Conservation (phyloP, 1,140 invertebrate genomes). For the Pseudoatta argentina region DNA sequence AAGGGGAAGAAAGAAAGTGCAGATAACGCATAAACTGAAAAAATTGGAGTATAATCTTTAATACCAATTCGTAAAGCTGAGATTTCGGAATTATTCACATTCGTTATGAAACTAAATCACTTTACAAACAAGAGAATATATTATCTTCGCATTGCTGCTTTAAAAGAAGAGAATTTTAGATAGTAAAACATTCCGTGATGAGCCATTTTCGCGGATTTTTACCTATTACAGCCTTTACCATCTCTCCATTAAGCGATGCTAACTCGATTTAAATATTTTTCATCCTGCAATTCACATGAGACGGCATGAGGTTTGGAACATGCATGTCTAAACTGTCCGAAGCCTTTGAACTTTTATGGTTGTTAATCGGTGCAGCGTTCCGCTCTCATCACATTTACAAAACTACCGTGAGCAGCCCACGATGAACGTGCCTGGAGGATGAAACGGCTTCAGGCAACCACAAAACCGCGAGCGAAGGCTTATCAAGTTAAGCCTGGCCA, state of each 20-base stretch:
- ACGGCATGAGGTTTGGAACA: background rate
- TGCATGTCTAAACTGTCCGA: background rate
- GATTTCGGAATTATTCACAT: constrained; percentile 30
- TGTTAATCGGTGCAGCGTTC: constrained; percentile 30
- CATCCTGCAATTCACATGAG: background rate
- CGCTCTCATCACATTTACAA: constrained; percentile 43
- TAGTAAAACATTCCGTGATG: background rate
- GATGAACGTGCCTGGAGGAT: constrained; percentile 25
- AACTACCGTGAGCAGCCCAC: constrained; percentile 22
- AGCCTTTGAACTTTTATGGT: constrained; percentile 36
- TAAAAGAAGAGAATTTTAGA: constrained; percentile 5
- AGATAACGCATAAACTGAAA: background rate
- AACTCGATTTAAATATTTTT: constrained; percentile 22
- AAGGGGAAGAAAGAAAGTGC: background rate
- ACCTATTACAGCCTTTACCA: background rate
- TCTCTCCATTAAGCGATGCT: background rate
- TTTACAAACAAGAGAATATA: background rate
- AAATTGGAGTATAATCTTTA: constrained; percentile 15
- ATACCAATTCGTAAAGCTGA: background rate
- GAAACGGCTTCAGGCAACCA: constrained; percentile 14
- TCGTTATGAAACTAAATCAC: constrained; percentile 13
- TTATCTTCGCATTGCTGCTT: background rate
- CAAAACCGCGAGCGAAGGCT: constrained; percentile 61
- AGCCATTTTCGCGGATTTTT: background rate
- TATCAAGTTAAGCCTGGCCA: constrained; percentile 70